Base-by-base conservation (phyloP, 2,888 invertebrate species). In the Agonopterix heracliana region DNA sequence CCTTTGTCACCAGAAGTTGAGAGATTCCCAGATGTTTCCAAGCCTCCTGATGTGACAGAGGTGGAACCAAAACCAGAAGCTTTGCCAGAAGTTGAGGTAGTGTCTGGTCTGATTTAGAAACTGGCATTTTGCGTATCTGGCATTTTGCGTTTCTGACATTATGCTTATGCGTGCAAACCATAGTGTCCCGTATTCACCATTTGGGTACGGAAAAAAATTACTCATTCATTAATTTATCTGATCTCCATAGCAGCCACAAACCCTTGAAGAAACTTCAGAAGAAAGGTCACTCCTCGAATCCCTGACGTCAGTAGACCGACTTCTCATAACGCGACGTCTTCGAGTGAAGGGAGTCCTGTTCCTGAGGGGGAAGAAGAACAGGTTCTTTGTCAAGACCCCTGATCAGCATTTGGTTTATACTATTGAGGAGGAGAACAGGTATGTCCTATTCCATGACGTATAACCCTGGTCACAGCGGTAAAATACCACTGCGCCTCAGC, bases 371-470 rank as follows among this genome's bases (percentile, higher is more conserved):
- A 83, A 78, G 65, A 82, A 66, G 62, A 84, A 81, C 60, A 66
- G 64, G 44, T 87, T 82, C 64, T 60, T 62, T 47, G 71, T 86
- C 26, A 71, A 70, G 40, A 72, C 77, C 0, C 62, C 74, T 0
- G 78, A 79, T 8, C 66, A 75, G 44, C 71, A 51, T 34, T 58
- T 81, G 1, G 34, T 84, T 0, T 87, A 82, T 50, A 78, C 79
- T 0, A 66, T 85, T 4, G 74, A 78, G 34, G 86, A 87, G 53
- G 70, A 78, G 35, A 86, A 81, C 41, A 75, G 69, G 84, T 73
- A 13, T 55, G 52, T 5, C 5, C 26, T 26, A 12, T 38, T 14
- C n/a, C n/a, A n/a, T n/a, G n/a, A n/a, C 10, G n/a, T n/a, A n/a
- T n/a, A n/a, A n/a, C n/a, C n/a, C n/a, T n/a, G n/a, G n/a, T n/a